Percentiles rank a stretch among this genome's conserved stretches.
Evolutionary conservation across 2,888 invertebrate genomes (phyloP).

Genomic region (Perizoma flavofasciatum): DNA sequence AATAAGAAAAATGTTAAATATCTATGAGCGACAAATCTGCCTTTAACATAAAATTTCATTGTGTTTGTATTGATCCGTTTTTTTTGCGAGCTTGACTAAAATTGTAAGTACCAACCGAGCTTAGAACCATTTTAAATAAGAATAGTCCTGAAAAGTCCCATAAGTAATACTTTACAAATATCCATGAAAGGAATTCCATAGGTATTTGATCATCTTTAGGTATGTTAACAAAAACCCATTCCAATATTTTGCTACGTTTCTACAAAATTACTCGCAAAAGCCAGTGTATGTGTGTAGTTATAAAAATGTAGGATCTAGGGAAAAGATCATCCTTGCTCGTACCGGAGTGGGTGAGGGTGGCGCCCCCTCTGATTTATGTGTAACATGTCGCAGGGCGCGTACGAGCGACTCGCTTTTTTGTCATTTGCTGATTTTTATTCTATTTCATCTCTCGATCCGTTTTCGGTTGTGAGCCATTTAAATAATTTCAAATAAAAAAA

Average conservation of each 20-base stretch:
- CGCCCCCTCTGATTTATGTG: conserved; percentile 81
- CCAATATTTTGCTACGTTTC: conserved; percentile 19
- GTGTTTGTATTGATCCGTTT: too few relatives aligned
- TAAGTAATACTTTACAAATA: too few relatives aligned
- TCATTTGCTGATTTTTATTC: conserved; percentile 81
- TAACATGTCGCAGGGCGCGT: conserved; percentile 78
- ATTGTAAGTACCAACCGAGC: too few relatives aligned
- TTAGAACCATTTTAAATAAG: too few relatives aligned
- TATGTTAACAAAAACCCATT: neutral
- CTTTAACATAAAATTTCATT: too few relatives aligned
- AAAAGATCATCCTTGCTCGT: conserved; percentile 78
- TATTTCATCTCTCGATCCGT: conserved; percentile 47
- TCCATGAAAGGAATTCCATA: too few relatives aligned
- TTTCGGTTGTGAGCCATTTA: conserved; percentile 17
- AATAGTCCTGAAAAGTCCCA: too few relatives aligned
- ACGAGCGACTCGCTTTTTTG: conserved; percentile 74
- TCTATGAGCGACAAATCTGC: too few relatives aligned
- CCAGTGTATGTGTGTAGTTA: conserved; percentile 70
- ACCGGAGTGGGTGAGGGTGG: conserved; percentile 57
- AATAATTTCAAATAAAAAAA: neutral
- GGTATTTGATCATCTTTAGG: too few relatives aligned
- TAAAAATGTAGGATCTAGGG: conserved; percentile 82
- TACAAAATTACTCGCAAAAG: conserved; percentile 47
- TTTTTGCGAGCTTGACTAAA: too few relatives aligned
- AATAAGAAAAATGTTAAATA: too few relatives aligned